Conservation (phyloP, 2,888 invertebrate genomes). For the Tachina fera region DNA sequence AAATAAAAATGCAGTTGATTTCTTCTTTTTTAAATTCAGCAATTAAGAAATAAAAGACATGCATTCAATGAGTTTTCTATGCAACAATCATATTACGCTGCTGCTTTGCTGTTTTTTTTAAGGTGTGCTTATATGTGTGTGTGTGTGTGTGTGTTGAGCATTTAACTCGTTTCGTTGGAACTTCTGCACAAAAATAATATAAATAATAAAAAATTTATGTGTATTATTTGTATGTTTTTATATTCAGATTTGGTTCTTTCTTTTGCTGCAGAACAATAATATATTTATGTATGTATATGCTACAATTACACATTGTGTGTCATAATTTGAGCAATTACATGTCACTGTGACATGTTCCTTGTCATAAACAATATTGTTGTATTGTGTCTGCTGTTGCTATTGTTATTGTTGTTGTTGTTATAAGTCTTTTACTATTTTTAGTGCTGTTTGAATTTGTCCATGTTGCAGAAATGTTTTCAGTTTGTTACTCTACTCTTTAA, state of each 20-base stretch:
- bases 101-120: neutral
- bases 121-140: neutral
- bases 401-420: conserved; percentile 53
- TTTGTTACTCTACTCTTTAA: conserved; percentile 64
- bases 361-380: conserved; percentile 72
- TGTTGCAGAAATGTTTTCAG: conserved; percentile 62
- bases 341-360: conserved; percentile 74
- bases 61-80: conserved; percentile 33
- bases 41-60: conserved; percentile 2
- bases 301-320: conserved; percentile 73
- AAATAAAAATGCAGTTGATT: conserved; percentile 22
- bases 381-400: conserved; percentile 67
- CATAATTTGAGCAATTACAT: conserved; percentile 78
- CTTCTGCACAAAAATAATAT: conserved; percentile 27
- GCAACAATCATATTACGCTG: conserved; percentile 18
- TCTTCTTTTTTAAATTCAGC: conserved; percentile 15
- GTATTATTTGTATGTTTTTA: conserved; percentile 15
- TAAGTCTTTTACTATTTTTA: conserved; percentile 12
- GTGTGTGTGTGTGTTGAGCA: neutral
- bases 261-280: conserved; percentile 27
- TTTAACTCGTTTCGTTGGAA: conserved; percentile 16
- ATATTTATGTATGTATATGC: conserved; percentile 41
- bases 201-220: neutral
- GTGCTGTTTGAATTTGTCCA: conserved; percentile 14
- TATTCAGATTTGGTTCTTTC: conserved; percentile 2